Evolutionary conservation across 2,888 invertebrate genomes (phyloP).

Genomic region (Ophion slaviceki): DNA sequence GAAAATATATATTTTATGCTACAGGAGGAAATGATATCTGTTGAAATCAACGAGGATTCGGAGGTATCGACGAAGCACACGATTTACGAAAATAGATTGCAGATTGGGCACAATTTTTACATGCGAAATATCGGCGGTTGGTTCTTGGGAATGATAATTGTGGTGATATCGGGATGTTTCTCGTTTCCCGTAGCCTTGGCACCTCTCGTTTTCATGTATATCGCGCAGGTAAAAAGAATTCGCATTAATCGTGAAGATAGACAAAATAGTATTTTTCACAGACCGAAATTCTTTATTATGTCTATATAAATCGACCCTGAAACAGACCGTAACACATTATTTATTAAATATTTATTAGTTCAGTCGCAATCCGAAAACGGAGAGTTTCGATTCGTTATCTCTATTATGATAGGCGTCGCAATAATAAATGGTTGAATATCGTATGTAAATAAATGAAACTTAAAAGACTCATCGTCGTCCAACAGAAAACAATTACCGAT

Average conservation of each 20-base stretch:
- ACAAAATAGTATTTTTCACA: background rate
- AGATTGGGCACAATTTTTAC: constrained; percentile 61
- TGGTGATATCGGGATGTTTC: constrained; percentile 67
- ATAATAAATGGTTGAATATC: background rate
- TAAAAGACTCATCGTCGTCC: constrained; percentile 24
- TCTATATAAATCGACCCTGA: background rate
- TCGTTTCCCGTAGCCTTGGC: constrained; percentile 70
- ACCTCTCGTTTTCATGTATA: constrained; percentile 70
- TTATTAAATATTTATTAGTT: background rate
- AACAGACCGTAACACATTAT: background rate
- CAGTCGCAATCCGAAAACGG: background rate
- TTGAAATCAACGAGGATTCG: constrained; percentile 32
- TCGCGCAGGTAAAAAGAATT: constrained; percentile 66
- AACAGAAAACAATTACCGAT: constrained; percentile 68
- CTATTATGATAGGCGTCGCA: background rate
- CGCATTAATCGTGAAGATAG: background rate
- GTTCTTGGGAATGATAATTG: constrained; percentile 58
- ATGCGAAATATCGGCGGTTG: constrained; percentile 67
- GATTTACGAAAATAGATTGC: constrained; percentile 35
- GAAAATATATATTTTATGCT: constrained; percentile 1
- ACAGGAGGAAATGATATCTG: constrained; percentile 54
- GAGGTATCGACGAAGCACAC: constrained; percentile 20
- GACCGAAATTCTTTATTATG: background rate
- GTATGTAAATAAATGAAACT: background rate
- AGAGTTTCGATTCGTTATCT: background rate